phyloP scores from a whole-genome alignment of 1,140 invertebrate species.

The Saccostrea echinata region DNA sequence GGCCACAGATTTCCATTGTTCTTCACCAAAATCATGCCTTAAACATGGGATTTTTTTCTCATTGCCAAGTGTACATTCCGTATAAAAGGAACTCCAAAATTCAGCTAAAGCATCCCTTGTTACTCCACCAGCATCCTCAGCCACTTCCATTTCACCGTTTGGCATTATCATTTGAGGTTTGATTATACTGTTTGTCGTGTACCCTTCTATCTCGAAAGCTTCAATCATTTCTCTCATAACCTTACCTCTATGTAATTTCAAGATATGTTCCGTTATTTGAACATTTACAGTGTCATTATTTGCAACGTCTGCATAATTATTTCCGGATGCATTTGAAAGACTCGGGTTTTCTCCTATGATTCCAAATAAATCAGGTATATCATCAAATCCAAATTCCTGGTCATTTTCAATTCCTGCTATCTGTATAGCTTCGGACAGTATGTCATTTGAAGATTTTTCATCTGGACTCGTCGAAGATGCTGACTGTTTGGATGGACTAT shows the following conservation, averaged over 20 bases:
- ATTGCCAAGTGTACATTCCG: constrained; percentile 53
- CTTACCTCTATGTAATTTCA: no score
- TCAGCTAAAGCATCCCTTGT: constrained; percentile 48
- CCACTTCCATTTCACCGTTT: constrained; percentile 54
- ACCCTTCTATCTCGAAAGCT: background rate
- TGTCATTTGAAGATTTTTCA: background rate
- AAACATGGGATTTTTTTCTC: constrained; percentile 53
- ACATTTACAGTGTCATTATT: no score
- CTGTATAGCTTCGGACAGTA: background rate
- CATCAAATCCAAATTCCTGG: background rate
- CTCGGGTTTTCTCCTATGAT: background rate
- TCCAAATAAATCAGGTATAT: background rate
- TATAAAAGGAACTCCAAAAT: constrained; percentile 59
- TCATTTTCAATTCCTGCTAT: background rate
- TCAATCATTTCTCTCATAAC: no score
- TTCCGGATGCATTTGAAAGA: background rate
- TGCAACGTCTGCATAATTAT: no score
- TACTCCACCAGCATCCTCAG: constrained; percentile 56
- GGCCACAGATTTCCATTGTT: constrained; percentile 55
- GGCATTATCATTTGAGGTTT: constrained; percentile 52
- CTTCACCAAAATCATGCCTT: constrained; percentile 60
- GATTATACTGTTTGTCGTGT: constrained; percentile 38
- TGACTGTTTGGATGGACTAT: background rate
- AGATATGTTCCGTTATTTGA: no score
- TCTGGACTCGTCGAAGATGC: background rate